Evolutionary conservation across 2,113 vertebrate genomes (phyloP), one percentile per base, ranked within the genome.

Genomic region (Oncorhynchus masou): DNA sequence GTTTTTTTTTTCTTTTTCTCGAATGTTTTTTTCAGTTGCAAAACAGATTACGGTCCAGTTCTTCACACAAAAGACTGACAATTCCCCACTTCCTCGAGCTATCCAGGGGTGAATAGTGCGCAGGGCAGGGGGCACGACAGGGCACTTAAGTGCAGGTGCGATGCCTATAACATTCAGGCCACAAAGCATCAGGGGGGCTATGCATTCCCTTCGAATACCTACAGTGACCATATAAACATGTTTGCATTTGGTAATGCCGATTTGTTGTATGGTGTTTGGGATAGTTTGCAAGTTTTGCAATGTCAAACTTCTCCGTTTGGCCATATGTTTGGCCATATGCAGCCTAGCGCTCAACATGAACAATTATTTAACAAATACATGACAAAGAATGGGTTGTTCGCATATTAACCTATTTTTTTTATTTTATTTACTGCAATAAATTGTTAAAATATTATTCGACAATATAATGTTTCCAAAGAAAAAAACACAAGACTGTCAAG

Each of bases 1-100:
- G 76, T 84, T 90, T 79, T 89, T 80, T 81, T 80, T 7, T 89
- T 80, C 80, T 80, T 7, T 31, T 5, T 34, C 5, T 92, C 85
- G 90, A 90, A 91, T 93, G 90, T 92, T 91, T 92, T 92, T 93
- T 93, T 93, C 91, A 94, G 83, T 94, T 94, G 93, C 93, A 91
- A 94, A 94, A 93, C 90, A 92, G 92, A 93, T 94, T 93, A 94
- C 83, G 76, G 87, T 81, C 73, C 88, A 92, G 89, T 89, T 89
- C 88, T 87, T 84, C 85, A 84, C 77, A 94, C 93, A 94, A 94
- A 90, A 79, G 88, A 54, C 74, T 1, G 88, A 85, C 89, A 90
- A 92, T 88, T 86, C 88, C 91, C 81, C 79, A 92, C 90, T 94
- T 94, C 93, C 93, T 93, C 80, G 84, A 89, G 90, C 81, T 87